Base-by-base conservation (phyloP, 2,113 vertebrate genomes). In the Pseudorectes ferrugineus region DNA sequence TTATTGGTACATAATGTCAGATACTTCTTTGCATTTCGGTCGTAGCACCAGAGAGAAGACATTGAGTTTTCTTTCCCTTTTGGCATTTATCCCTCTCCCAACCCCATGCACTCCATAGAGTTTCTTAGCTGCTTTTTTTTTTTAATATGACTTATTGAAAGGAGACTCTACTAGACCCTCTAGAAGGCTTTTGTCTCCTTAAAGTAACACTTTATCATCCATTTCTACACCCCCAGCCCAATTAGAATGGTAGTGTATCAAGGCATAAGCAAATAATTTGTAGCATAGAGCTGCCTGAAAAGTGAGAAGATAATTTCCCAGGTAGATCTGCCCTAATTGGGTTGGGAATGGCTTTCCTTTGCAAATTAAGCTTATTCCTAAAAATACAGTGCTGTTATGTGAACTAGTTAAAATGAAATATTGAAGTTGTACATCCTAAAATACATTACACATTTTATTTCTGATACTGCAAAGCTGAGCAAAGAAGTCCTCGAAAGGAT, bases 91-190 rank as follows among this genome's bases (percentile, higher is more conserved):
- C 17, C 8, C 11, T 62, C 15, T 72, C 16, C 2, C 18, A 68
- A 4, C 5, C 5, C 20, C 9, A 5, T 26, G 10, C 7, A 31
- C 2, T 25, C 14, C 1, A 10, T 1, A 13, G 26, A 35, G 8
- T 59, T 92, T 70, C 20, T 87, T 71, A 66, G 14, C 8, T 79
- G 11, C 2, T 12, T 19, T 33, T 57, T 38, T n/a, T 25, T 42
- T 21, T 29, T 16, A 5, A 17, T n/a, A 24, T 57, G 11, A 20
- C 6, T 72, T 72, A 42, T 14, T 40, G 11, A 31, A 83, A 29
- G 61, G 14, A 70, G 21, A 61, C 20, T 52, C 25, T 78, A 17
- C 23, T 38, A 85, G 72, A 24, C 36, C 29, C 5, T 52, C 8
- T 19, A 49, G 38, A 84, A 84, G 35, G 4, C 51, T 81, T 83